Evolutionary conservation across 2,113 vertebrate genomes (phyloP).

Genomic region (Sylvicapra grimmia): DNA sequence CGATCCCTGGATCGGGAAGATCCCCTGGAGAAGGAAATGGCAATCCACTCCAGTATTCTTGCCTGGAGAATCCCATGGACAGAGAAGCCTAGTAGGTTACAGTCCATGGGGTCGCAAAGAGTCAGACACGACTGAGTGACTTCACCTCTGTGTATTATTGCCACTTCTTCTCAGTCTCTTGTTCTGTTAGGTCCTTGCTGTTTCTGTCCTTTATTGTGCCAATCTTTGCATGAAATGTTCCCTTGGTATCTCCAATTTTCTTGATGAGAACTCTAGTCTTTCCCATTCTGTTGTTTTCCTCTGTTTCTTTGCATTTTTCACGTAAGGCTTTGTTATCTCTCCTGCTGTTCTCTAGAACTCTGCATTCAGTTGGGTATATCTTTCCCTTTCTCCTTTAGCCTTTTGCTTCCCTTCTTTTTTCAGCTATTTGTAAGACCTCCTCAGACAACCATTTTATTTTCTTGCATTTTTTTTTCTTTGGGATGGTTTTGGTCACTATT

Average conservation of each 20-base stretch:
- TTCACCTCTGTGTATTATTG: neutral
- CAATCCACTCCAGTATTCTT: too few relatives aligned
- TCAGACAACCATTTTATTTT: neutral
- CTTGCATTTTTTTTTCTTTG: neutral
- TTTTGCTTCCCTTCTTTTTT: neutral
- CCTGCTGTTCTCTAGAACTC: neutral
- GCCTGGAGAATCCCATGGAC: too few relatives aligned
- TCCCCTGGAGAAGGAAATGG: too few relatives aligned
- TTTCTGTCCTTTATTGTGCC: neutral
- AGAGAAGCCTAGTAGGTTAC: too few relatives aligned
- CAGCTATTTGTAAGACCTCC: neutral
- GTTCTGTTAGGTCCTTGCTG: neutral
- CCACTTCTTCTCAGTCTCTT: neutral
- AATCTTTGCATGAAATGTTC: neutral
- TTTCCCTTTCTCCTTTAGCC: neutral
- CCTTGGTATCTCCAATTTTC: neutral
- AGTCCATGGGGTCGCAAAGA: too few relatives aligned
- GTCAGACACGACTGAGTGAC: too few relatives aligned
- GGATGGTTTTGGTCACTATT: neutral
- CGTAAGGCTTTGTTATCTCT: neutral
- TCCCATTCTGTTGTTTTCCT: neutral
- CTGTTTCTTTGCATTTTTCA: neutral
- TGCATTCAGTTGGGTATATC: neutral
- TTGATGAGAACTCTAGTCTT: neutral
- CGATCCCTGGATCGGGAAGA: too few relatives aligned